Evolutionary conservation across 1,140 invertebrate species (phyloP).

Genomic region (Pseudomyrmex gracilis): DNA sequence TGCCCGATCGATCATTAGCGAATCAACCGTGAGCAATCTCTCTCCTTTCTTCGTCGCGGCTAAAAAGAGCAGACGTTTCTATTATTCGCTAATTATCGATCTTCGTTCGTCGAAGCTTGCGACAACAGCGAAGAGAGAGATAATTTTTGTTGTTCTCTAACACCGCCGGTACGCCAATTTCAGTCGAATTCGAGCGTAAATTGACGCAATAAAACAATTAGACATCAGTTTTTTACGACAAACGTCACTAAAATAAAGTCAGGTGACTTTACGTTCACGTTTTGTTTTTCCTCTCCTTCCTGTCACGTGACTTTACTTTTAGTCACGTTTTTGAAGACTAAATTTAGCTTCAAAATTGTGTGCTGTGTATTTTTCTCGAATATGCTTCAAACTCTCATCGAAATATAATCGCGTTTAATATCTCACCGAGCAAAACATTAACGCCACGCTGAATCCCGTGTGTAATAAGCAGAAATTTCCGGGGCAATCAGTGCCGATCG

Average conservation of each 20-base stretch:
- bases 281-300: no score
- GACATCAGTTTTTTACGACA: neutral
- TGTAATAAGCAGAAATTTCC: slow-evolving; percentile 57
- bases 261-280: no score
- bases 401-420: slow-evolving; percentile 41
- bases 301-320: no score
- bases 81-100: slow-evolving; percentile 69
- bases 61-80: slow-evolving; percentile 36
- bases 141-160: neutral
- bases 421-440: slow-evolving; percentile 35
- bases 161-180: neutral
- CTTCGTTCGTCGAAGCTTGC: neutral
- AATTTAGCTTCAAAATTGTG: no score
- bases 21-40: slow-evolving; percentile 46
- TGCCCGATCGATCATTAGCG: slow-evolving; percentile 68
- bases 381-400: neutral
- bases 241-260: no score
- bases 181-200: slow-evolving; percentile 1
- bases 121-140: neutral
- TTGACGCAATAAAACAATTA: neutral
- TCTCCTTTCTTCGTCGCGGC: neutral
- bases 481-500: slow-evolving; percentile 50
- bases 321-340: no score
- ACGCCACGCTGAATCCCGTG: slow-evolving; percentile 1
- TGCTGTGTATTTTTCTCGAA: no score